A percentile compares a stretch with the other conserved stretches of the same genome.
Conservation (phyloP, 2,113 vertebrate species). For the Anguilla japonica region DNA sequence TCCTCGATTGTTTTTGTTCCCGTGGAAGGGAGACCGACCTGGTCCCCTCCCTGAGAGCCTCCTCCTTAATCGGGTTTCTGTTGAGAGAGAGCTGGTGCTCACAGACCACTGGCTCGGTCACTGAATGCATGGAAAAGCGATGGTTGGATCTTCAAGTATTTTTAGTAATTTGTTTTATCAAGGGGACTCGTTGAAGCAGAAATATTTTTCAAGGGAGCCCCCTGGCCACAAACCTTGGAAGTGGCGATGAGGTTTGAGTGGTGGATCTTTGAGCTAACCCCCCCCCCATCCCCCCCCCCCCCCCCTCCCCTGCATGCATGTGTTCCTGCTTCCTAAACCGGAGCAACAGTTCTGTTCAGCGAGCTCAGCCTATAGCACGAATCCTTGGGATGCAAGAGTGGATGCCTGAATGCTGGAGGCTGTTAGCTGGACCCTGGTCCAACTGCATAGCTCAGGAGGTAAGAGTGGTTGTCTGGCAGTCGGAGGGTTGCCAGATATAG, state of each 20-base stretch:
- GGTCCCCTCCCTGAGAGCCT: neutral
- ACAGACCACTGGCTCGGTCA: neutral
- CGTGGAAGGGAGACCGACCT: neutral
- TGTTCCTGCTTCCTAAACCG: neutral
- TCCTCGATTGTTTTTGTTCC: neutral
- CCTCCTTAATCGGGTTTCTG: neutral
- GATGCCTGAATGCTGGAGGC: neutral
- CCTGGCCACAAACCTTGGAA: too few species aligned
- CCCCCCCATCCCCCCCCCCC: too few species aligned
- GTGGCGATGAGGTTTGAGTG: neutral
- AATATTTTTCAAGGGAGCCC: too few species aligned
- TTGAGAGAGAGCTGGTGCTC: neutral
- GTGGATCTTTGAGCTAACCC: neutral
- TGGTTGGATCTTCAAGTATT: too few species aligned
- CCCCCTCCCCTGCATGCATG: neutral
- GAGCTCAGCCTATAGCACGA: neutral
- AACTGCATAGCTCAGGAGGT: too few species aligned
- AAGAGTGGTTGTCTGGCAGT: too few species aligned
- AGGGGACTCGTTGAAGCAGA: too few species aligned
- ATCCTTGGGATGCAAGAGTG: neutral
- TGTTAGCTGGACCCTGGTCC: too few species aligned
- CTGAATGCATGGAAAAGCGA: neutral
- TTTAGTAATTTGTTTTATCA: too few species aligned
- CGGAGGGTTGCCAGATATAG: too few species aligned
- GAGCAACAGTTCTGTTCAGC: too few species aligned